Base-by-base conservation (phyloP, 2,888 invertebrate genomes). In the Amphimallon solstitiale region DNA sequence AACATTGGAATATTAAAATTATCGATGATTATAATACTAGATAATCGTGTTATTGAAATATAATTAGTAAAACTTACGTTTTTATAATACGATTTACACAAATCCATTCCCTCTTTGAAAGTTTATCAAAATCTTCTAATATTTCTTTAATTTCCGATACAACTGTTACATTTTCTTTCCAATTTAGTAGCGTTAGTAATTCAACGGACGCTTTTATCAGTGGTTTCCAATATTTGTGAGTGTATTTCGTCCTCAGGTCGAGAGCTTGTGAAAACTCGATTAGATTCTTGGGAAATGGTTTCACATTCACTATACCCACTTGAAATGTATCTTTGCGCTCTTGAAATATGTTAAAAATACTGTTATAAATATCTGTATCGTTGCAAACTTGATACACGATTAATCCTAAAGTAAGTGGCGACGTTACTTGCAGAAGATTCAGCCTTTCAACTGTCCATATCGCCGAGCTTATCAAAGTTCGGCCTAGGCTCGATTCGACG, bases 381-480 rank as follows among this genome's bases (percentile, higher is more conserved):
- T 71, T 71, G 62, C 80, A 80, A n/a, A 75, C 71, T 60, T 78
- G 74, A 67, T 75, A 77, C 4, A 80, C 72, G 4, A 70, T 61
- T 2, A 81, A 19, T 7, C 79, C 80, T 1, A 81, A 48, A 40
- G 70, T 73, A 4, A 79, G 54, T 2, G 75, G 75, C 7, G 70
- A 43, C 5, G 75, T 60, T 7, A 71, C 61, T 63, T 78, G 72
- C 21, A 81, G 69, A 49, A 71, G 72, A 66, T 82, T 81, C 4
- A 82, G 37, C 19, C 80, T 73, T 49, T 82, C 73, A 1, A 71
- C 68, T 1, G 75, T 76, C 82, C 81, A 82, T 52, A 77, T 71
- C 1, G 80, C 79, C 1, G 80, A 75, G 60, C 77, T 77, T 6
- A 77, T 69, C 3, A 78, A 48, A 1, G 79, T 77, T 65, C 67